phyloP scores from a whole-genome alignment of 2,797 vertebrate species.

The Cottoperca gobio region DNA sequence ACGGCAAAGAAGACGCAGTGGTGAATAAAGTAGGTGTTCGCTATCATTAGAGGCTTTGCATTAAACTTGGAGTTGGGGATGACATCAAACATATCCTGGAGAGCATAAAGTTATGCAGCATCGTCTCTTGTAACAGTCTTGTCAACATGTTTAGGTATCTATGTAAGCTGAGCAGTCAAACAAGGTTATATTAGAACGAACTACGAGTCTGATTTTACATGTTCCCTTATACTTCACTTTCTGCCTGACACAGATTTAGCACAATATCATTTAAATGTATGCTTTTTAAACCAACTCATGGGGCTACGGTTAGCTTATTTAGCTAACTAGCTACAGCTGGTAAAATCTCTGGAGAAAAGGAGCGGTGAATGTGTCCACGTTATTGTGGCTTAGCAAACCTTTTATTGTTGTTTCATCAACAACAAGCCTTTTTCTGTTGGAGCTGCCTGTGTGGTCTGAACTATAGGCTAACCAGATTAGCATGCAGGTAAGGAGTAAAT shows the following conservation, averaged over 20 bases:
- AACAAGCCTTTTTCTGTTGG: background rate
- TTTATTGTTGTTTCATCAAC: constrained; percentile 4
- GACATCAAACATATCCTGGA: background rate
- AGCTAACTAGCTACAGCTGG: no score
- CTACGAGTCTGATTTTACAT: no score
- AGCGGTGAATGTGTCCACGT: background rate
- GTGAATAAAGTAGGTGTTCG: background rate
- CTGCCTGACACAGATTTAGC: background rate
- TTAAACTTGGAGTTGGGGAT: background rate
- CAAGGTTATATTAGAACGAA: no score
- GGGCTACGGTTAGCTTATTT: background rate
- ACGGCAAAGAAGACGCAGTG: background rate
- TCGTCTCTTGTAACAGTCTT: no score
- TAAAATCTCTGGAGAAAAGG: background rate
- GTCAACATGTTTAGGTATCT: no score
- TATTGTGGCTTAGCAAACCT: background rate
- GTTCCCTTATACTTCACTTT: no score
- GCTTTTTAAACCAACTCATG: background rate
- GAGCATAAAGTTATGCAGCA: no score
- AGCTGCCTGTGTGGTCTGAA: constrained; percentile 75
- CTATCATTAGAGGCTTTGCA: background rate
- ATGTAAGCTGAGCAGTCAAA: no score
- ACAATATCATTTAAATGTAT: no score
- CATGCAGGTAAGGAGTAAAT: constrained; percentile 69
- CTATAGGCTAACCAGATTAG: constrained; percentile 72